Conservation (phyloP, 2,113 vertebrate species). For the Sialia sialis region DNA sequence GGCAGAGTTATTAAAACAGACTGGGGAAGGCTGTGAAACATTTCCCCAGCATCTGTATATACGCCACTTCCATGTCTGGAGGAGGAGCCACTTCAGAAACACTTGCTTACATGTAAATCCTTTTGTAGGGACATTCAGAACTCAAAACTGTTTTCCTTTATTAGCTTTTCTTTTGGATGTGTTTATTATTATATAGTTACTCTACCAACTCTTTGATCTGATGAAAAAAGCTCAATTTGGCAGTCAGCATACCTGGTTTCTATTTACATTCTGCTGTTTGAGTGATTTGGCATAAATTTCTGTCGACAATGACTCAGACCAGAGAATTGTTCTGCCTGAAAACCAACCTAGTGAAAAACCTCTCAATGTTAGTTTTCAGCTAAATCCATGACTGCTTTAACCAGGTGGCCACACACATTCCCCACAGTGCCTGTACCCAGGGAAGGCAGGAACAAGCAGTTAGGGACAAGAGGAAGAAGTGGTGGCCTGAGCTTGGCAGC, state of each 20-base stretch:
- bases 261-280: neutral
- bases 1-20: neutral
- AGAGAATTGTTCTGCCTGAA: neutral
- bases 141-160: neutral
- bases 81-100: neutral
- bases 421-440: neutral
- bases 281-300: slow-evolving; percentile 5
- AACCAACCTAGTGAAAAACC: neutral
- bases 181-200: neutral
- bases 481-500: neutral
- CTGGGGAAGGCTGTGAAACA: neutral
- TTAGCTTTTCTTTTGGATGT: neutral
- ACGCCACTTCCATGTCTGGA: neutral
- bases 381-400: neutral
- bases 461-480: neutral
- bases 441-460: neutral
- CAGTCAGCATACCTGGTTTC: slow-evolving; percentile 8
- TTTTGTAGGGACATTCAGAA: neutral
- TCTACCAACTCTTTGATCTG: neutral
- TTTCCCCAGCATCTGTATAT: neutral
- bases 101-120: neutral
- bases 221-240: neutral
- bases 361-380: neutral
- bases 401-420: neutral
- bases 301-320: neutral